Percentiles rank a stretch among this genome's conserved stretches.
Conservation (phyloP, 2,113 vertebrate genomes). For the Sarotherodon lohbergeri region DNA sequence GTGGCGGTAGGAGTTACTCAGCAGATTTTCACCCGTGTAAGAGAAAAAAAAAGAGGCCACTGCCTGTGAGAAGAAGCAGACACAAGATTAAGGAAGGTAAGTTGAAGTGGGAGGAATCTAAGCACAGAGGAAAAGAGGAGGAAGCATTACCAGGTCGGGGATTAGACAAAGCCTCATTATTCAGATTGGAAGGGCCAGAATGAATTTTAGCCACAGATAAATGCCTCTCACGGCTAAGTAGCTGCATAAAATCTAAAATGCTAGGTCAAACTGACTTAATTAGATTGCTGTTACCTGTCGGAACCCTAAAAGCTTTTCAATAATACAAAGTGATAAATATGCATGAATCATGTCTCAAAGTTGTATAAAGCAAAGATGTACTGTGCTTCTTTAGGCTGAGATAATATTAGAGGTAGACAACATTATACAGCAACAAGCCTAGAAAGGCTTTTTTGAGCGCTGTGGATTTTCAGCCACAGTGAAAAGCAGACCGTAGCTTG, state of each 20-base stretch:
- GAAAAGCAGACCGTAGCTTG: background rate
- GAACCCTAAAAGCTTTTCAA: background rate
- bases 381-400: background rate
- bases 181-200: slow-evolving; percentile 40
- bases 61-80: slow-evolving; percentile 24
- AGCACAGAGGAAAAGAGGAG: slow-evolving; percentile 31
- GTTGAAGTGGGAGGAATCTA: slow-evolving; percentile 19
- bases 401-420: background rate
- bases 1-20: slow-evolving; percentile 63
- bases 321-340: background rate
- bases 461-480: background rate
- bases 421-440: background rate
- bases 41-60: background rate
- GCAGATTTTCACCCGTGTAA: slow-evolving; percentile 59
- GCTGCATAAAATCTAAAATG: slow-evolving; percentile 8
- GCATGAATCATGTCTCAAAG: background rate
- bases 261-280: background rate
- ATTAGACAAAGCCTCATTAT: slow-evolving; percentile 53
- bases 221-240: slow-evolving; percentile 19
- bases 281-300: background rate
- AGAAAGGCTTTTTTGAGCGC: background rate
- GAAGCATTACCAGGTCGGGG: slow-evolving; percentile 42
- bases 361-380: background rate
- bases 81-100: slow-evolving; percentile 37
- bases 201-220: slow-evolving; percentile 50